phyloP scores from a whole-genome alignment of 2,113 vertebrate species.

The Scalopus aquaticus region DNA sequence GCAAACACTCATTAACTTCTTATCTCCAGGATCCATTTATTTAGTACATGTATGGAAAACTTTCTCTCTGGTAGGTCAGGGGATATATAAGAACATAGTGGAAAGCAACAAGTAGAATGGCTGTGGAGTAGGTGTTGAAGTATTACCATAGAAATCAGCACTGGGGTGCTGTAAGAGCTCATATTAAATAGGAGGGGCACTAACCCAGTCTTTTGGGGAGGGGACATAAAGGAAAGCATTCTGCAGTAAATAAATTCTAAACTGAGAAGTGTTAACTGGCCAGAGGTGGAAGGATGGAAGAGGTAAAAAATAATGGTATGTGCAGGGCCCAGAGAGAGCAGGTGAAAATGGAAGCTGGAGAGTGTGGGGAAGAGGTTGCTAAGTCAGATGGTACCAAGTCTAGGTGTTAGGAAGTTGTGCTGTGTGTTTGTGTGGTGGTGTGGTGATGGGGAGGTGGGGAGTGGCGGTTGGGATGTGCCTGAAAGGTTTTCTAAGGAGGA shows the following conservation, averaged over 20 bases:
- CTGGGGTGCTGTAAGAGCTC: not conserved
- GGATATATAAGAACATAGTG: too few relatives aligned
- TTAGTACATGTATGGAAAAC: not conserved
- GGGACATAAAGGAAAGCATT: not conserved
- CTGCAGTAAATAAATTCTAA: not conserved
- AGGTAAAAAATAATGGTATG: not conserved
- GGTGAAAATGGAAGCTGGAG: fast-evolving
- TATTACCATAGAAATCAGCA: not conserved
- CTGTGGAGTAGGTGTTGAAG: not conserved
- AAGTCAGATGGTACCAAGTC: not conserved
- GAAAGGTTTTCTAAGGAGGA: not conserved
- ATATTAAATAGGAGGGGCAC: not conserved
- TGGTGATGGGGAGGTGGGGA: too few relatives aligned
- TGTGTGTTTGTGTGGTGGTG: too few relatives aligned
- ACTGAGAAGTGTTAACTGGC: not conserved
- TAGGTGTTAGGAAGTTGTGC: not conserved
- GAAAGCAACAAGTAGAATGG: not conserved
- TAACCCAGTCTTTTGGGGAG: not conserved
- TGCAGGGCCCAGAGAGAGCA: not conserved
- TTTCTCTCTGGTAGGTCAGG: not conserved
- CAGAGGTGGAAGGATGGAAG: not conserved
- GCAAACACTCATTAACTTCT: not conserved
- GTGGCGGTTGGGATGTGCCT: fast-evolving
- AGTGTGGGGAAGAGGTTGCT: not conserved
- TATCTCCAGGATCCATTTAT: constrained; percentile 5